Evolutionary conservation across 2,797 vertebrate species (phyloP).

Genomic region (Megalops cyprinoides): DNA sequence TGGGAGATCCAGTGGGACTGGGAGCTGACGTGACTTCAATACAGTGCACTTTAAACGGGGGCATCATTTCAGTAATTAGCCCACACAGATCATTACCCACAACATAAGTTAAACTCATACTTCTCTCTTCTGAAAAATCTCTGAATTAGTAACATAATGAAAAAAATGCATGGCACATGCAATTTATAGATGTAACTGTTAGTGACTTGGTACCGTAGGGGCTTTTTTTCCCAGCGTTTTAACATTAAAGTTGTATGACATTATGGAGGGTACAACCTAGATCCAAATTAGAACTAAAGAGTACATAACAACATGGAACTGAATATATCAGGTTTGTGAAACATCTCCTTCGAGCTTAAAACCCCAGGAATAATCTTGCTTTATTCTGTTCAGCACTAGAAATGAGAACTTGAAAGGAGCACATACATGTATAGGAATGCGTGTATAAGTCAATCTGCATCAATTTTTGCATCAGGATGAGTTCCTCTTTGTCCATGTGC

Average conservation of each 20-base stretch:
- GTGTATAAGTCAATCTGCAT: neutral
- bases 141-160: neutral
- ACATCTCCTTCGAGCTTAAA: neutral
- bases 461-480: neutral
- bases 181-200: too few species aligned
- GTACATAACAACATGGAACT: too few species aligned
- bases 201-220: too few species aligned
- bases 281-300: too few species aligned
- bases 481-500: neutral
- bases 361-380: neutral
- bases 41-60: conserved; percentile 34
- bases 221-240: too few species aligned
- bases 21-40: conserved; percentile 52
- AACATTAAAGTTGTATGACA: too few species aligned
- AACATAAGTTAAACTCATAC: conserved; percentile 38
- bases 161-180: neutral
- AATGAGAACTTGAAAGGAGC: neutral
- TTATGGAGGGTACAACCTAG: too few species aligned
- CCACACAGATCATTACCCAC: conserved; percentile 53
- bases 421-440: neutral
- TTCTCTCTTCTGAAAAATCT: neutral
- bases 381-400: neutral
- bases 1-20: conserved; percentile 51
- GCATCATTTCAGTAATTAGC: conserved; percentile 23
- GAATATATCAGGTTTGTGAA: neutral